These are phyloP conservation scores for Pissodes strobi DNA, from an alignment of 1,140 invertebrate genomes.

Conservation along the genomic window DNA sequence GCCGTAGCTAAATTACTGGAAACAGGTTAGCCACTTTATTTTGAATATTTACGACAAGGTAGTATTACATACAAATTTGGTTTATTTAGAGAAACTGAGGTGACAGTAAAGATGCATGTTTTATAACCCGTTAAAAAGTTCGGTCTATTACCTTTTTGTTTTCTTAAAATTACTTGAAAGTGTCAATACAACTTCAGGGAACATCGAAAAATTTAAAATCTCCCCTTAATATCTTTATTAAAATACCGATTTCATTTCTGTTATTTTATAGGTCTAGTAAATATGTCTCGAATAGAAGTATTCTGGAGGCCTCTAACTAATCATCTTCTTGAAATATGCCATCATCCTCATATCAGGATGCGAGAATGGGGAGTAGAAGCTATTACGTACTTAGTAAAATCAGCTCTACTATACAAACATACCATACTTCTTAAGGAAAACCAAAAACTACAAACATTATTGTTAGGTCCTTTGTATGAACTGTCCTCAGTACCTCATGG, in stretches of 20 bases:
- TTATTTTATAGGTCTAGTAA: constrained; percentile 70
- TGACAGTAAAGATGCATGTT: no score
- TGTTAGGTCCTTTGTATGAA: constrained; percentile 87
- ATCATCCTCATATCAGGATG: constrained; percentile 93
- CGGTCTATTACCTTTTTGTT: no score
- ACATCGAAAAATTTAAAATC: background rate
- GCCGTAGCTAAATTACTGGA: constrained; percentile 96
- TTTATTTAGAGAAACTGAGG: no score
- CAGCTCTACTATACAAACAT: constrained; percentile 87
- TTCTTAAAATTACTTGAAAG: no score
- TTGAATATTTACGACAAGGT: no score
- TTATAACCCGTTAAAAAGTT: no score
- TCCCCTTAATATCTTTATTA: background rate
- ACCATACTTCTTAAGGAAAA: constrained; percentile 82
- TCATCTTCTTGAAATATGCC: constrained; percentile 93
- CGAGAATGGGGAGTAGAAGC: constrained; percentile 97
- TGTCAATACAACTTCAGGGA: no score
- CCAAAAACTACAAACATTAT: constrained; percentile 82
- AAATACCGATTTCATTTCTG: no score
- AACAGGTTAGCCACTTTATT: constrained; percentile 66
- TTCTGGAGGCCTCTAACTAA: constrained; percentile 96
- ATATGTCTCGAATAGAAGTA: constrained; percentile 90
- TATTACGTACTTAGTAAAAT: constrained; percentile 91
- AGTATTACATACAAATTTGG: no score
- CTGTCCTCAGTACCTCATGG: constrained; percentile 86